Evolutionary conservation across 2,113 vertebrate species (phyloP).

Genomic region (Oceanites oceanicus): DNA sequence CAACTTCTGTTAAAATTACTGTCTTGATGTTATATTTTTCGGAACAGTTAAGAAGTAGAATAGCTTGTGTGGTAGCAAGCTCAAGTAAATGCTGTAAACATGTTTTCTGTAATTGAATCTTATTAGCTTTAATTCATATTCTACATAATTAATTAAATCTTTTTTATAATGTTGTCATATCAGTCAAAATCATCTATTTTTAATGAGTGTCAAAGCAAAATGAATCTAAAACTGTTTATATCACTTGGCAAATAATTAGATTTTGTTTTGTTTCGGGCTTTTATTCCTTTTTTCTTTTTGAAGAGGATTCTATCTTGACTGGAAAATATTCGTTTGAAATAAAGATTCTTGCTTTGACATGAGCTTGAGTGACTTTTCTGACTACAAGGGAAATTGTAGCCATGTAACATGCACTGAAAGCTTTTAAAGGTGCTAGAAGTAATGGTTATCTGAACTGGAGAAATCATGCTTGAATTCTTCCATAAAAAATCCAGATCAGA

Average conservation of each 20-base stretch:
- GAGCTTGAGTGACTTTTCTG: not conserved
- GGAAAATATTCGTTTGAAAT: not conserved
- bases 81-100: slow-evolving; percentile 43
- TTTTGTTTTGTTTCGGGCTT: not conserved
- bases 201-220: not conserved
- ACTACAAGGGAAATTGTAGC: not conserved
- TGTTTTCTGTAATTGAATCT: slow-evolving; percentile 42
- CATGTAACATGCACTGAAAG: not conserved
- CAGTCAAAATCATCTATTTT: slow-evolving; percentile 9
- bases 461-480: not conserved
- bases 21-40: not conserved
- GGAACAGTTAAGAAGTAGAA: not conserved
- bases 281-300: not conserved
- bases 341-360: not conserved
- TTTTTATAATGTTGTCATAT: not conserved
- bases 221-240: not conserved
- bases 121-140: slow-evolving; percentile 47
- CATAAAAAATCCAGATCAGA: not conserved
- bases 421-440: not conserved
- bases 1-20: not conserved
- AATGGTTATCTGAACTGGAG: not conserved
- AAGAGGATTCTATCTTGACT: not conserved
- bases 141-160: slow-evolving; percentile 21
- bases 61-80: slow-evolving; percentile 45
- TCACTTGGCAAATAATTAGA: not conserved